Conservation (phyloP, 2,888 invertebrate genomes). For the Cephus nigrinus region DNA sequence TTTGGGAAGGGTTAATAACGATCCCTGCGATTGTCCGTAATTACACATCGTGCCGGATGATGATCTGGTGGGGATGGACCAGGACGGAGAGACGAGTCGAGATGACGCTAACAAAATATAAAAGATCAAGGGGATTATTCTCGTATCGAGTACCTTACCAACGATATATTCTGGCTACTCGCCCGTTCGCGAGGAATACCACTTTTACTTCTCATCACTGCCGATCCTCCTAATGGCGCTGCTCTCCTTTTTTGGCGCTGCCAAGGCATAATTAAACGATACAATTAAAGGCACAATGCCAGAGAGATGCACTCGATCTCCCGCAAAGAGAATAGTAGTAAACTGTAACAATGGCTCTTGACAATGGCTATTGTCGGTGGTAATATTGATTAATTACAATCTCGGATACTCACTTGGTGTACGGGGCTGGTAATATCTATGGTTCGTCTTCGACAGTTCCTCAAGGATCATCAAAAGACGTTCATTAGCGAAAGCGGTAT, state of each 20-base stretch:
- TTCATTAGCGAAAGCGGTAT: slow-evolving; percentile 27
- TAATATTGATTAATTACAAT: slow-evolving; percentile 64
- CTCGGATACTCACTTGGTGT: slow-evolving; percentile 27
- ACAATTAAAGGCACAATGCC: slow-evolving; percentile 51
- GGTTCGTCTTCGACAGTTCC: slow-evolving; percentile 42
- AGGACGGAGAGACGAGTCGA: background rate
- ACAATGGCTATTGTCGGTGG: slow-evolving; percentile 56
- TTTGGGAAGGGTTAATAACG: slow-evolving; percentile 52
- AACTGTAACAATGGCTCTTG: slow-evolving; percentile 55
- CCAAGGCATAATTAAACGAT: slow-evolving; percentile 50
- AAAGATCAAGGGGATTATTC: background rate
- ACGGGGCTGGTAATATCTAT: background rate
- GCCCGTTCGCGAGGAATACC: background rate
- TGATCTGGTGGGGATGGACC: background rate
- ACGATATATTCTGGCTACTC: background rate
- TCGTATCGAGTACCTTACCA: background rate
- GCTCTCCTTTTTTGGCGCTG: slow-evolving; percentile 3
- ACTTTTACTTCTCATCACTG: background rate
- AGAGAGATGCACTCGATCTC: slow-evolving; percentile 27
- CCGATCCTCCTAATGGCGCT: background rate
- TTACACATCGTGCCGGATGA: slow-evolving; percentile 28
- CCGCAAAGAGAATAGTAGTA: slow-evolving; percentile 39
- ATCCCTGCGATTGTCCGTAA: slow-evolving; percentile 49
- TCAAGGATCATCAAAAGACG: slow-evolving; percentile 45
- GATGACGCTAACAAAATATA: background rate